Evolutionary conservation across 35 echinoderm and acorn worm genomes (phyloP).

Genomic region (Strongylocentrotus purpuratus): DNA sequence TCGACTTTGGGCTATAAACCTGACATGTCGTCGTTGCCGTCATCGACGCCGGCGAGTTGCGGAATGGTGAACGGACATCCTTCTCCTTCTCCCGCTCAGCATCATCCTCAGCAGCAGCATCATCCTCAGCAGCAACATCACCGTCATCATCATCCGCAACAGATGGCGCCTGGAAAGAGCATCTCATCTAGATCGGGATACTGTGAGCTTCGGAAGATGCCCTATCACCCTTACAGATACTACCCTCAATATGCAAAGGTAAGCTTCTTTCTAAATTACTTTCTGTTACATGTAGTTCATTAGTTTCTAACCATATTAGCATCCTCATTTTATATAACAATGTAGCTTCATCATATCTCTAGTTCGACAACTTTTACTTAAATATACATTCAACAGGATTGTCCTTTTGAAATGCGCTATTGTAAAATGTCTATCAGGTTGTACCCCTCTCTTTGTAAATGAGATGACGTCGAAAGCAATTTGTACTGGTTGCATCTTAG

Average conservation of each 20-base stretch:
- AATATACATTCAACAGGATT: background rate
- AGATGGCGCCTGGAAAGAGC: constrained; percentile 43
- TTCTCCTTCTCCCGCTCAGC: constrained; percentile 16
- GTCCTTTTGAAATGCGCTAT: background rate
- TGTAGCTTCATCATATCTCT: background rate
- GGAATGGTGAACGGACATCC: background rate
- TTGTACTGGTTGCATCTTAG: background rate
- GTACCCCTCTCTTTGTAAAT: too few species aligned
- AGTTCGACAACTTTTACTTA: background rate
- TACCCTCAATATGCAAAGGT: constrained; percentile 59
- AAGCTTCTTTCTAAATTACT: background rate
- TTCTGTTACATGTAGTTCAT: background rate
- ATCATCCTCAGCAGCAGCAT: constrained; percentile 37
- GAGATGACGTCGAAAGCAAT: too few species aligned
- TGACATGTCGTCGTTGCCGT: background rate
- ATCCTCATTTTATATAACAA: background rate
- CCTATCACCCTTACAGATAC: constrained; percentile 50
- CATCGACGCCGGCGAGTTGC: background rate
- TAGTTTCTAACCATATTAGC: background rate
- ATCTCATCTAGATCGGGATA: constrained; percentile 33
- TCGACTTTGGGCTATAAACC: background rate
- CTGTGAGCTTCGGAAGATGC: constrained; percentile 52
- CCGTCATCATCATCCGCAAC: constrained; percentile 31
- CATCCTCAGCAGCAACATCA: constrained; percentile 40
- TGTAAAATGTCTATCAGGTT: background rate